Base-by-base conservation (phyloP, 2,888 invertebrate genomes). In the Clunio marinus region DNA sequence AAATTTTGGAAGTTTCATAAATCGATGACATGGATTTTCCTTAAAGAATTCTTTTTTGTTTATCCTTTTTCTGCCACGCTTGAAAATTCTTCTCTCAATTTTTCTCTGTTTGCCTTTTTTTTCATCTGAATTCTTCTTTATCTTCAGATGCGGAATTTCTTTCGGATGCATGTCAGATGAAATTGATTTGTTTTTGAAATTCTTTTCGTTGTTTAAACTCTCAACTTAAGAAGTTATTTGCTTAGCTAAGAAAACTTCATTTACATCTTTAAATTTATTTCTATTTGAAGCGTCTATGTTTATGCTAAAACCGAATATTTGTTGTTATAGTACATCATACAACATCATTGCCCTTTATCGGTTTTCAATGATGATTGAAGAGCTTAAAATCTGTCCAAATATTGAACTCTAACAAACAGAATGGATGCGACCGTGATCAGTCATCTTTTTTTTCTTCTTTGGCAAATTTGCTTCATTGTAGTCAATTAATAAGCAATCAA, bases 291-390 rank as follows among this genome's bases (percentile, higher is more conserved):
- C 20, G 51, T 17, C 41, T 15, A 22, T 51, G 51, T 51, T 51
- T 51, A 51, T 51, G 4, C 7, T 17, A 22, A 51, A 51, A 17
- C 20, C 20, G 20, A 51, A 51, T 8, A 13, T 58, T 27, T 15
- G 28, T 45, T n/a, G 13, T 45, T 45, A 5, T 45, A 8, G 4
- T 45, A 15, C 45, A 45, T n/a, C n/a, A 55, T 55, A 24, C 13
- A 51, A 17, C 51, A 51, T 22, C 51, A 5, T 7, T 17, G 24
- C 15, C 2, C 22, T 51, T 58, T 25, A 27, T 58, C n/a, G 28
- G 25, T 24, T 58, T 58, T 27, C 24, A 58, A 58, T 58, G 2
- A 65, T 65, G 63, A 65, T 65, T 46, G 62, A 62, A 41, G 37
- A 41, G 4, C 22, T 28, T 37, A 41, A 27, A 46, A 46, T n/a